Percentiles rank a stretch among this genome's conserved stretches.
phyloP scores from a whole-genome alignment of 2,797 vertebrate species.

The Champsocephalus esox region DNA sequence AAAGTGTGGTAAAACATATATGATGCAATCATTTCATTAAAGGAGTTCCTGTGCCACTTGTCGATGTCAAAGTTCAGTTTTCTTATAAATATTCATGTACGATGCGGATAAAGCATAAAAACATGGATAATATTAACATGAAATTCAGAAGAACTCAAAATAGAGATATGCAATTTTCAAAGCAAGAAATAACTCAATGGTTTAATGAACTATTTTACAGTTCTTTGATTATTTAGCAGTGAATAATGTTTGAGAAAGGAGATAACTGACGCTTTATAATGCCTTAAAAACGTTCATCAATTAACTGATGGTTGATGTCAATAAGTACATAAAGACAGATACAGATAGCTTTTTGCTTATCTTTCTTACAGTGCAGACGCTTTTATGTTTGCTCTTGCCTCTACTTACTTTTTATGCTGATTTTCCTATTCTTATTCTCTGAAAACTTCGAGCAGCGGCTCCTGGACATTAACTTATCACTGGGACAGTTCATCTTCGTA shows the following conservation, averaged over 20 bases:
- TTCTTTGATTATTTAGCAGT: neutral
- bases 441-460: too few species aligned
- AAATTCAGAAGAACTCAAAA: neutral
- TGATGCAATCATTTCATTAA: neutral
- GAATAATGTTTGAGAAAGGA: neutral
- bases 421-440: too few species aligned
- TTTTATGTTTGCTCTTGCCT: too few species aligned
- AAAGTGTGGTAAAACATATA: conserved; percentile 12
- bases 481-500: too few species aligned
- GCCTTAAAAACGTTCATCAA: neutral
- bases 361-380: too few species aligned
- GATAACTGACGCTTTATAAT: neutral
- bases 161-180: neutral
- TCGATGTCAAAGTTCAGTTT: neutral
- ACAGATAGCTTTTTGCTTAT: too few species aligned
- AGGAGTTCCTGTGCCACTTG: neutral
- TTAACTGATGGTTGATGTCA: neutral
- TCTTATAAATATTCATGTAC: neutral
- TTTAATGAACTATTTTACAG: neutral
- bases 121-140: neutral
- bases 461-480: too few species aligned
- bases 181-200: neutral
- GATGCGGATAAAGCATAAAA: neutral
- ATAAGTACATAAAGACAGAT: neutral
- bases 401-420: too few species aligned